Evolutionary conservation across 1,140 invertebrate species (phyloP), one percentile per base, ranked within the genome.

Genomic region (Drosophila teissieri): DNA sequence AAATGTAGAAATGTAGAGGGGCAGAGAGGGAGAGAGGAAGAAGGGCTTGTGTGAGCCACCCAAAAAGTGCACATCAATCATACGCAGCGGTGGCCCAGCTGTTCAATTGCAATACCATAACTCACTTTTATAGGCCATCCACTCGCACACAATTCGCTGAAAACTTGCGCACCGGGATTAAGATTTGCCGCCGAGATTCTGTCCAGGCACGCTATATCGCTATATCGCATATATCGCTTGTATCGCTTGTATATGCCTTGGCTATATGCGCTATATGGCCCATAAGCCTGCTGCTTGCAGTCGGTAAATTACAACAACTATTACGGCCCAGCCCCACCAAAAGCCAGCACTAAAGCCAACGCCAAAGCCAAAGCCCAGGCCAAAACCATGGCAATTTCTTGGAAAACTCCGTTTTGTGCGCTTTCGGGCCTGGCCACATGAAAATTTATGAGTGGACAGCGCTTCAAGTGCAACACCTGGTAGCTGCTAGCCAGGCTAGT

Each of bases 101-200:
- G 82, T 90, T 86, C 86, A 90, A 90, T 86, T 73, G 84, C 85
- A 89, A 89, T 89, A 89, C 64, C 80, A 89, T 89, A 89, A 89
- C 78, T 89, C 84, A 89, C 83, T 89, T 89, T 89, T 89, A 89
- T 89, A 89, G 83, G 84, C 79, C 83, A 86, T 78, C 80, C 73
- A 77, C 74, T 73, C 69, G 64, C 78, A 65, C 78, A 78, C 74
- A 78, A 80, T 91, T 91, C 89, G 89, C 81, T 91, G 89, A 91
- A 91, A 91, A 91, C 78, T 62, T 91, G 83, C 89, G 84, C 89
- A 82, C 89, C 89, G 83, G 89, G 89, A 91, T 91, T 89, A 89
- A 91, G 89, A 91, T 91, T 91, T 91, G 89, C 89, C 53, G 64
- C 62, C 72, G 79, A 89, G 83, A 88, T 88, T 88, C 79, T 64